Base-by-base conservation (phyloP, 2,888 invertebrate genomes). In the Hylaea fasciaria region DNA sequence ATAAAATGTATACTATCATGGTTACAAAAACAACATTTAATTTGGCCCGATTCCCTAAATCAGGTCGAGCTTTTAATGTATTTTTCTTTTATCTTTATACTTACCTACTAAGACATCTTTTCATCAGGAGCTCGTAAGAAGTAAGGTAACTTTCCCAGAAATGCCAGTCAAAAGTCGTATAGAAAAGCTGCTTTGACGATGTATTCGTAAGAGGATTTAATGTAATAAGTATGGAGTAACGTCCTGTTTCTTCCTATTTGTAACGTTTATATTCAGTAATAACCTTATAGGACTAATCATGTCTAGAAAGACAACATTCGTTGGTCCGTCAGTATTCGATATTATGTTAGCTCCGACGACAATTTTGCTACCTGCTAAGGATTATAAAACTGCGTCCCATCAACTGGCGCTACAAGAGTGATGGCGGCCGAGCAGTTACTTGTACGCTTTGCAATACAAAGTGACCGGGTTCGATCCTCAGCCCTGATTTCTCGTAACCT, bases 161-260 rank as follows among this genome's bases (percentile, higher is more conserved):
- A n/a, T 17, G 13, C 12, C 35, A 13, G 48, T 39, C 37, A 48
- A 17, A 35, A 35, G 35, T 35, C 43, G 43, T 35, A 22, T 22
- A 10, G 16, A 14, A 40, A 50, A 35, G 16, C 10, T 40, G 13
- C 48, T 61, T 61, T 61, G 43, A n/a, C n/a, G n/a, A 61, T 61
- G 51, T 56, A 29, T 13, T 37, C 13, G 16, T 51, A 55, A 55
- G 43, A 41, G 47, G 54, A 61, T 56, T 45, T 14, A 14, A 43
- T 35, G 55, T 44, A 28, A 39, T 45, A 22, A 50, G 12, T 35
- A 39, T 17, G 8, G 29, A 39, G 45, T 37, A 41, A 47, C 35
- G 17, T 29, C 32, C 39, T 0, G 37, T 41, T 50, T 41, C 40
- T 14, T 50, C 29, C 1, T 37, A 17, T 46, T 28, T 29, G 17